Conservation (phyloP, 2,888 invertebrate genomes). For the Drosophila neonasuta region DNA sequence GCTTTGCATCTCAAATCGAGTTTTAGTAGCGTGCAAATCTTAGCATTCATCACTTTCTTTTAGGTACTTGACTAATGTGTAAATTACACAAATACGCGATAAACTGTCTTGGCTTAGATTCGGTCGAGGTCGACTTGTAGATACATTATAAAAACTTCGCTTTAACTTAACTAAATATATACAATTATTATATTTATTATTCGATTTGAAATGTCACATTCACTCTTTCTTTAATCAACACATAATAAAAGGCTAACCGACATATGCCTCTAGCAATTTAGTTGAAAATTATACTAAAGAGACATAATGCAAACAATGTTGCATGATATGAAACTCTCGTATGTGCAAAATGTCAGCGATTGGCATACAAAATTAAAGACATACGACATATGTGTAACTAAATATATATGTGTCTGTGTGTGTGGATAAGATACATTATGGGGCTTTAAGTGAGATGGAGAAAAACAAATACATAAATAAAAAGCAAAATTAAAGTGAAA, state of each 20-base stretch:
- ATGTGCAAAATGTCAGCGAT: conserved; percentile 49
- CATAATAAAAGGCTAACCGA: conserved; percentile 3
- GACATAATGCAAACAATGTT: conserved; percentile 50
- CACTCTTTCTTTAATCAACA: neutral
- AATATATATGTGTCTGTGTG: neutral
- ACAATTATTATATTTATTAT: neutral
- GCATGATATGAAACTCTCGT: conserved; percentile 55
- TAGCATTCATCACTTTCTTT: conserved; percentile 64
- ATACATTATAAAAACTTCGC: neutral
- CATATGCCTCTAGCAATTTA: conserved; percentile 37
- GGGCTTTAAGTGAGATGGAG: conserved; percentile 58
- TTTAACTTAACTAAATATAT: neutral
- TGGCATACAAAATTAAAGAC: conserved; percentile 66
- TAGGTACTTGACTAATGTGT: conserved; percentile 71
- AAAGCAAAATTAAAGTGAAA: conserved; percentile 77
- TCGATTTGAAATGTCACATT: neutral
- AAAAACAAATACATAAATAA: conserved; percentile 73
- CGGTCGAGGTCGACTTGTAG: conserved; percentile 7
- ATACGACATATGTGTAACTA: conserved; percentile 13
- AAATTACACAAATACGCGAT: conserved; percentile 58
- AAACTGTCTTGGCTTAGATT: neutral
- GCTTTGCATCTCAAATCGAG: conserved; percentile 60
- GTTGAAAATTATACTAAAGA: conserved; percentile 43
- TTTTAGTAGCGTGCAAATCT: conserved; percentile 65
- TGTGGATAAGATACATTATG: conserved; percentile 45